Percentiles rank a stretch among this genome's conserved stretches.
phyloP scores from a whole-genome alignment of 2,113 vertebrate genomes.

The Centrocercus urophasianus region DNA sequence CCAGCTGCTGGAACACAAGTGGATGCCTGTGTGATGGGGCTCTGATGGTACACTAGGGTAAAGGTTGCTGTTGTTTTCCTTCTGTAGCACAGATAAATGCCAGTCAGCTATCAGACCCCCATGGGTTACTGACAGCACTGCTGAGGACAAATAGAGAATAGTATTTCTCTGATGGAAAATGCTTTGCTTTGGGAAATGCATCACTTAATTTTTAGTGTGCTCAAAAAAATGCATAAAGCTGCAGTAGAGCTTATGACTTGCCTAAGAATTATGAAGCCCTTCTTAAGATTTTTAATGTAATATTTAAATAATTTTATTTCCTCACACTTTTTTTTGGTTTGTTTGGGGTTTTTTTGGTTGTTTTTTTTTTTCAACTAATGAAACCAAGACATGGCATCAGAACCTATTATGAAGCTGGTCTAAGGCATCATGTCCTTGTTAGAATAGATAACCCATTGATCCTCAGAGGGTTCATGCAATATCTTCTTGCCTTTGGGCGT shows the following conservation, averaged over 20 bases:
- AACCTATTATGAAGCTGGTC: not conserved
- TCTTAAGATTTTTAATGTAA: not conserved
- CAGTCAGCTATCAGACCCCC: not conserved
- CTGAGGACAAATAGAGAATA: not conserved
- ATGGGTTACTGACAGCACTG: not conserved
- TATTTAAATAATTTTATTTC: not conserved
- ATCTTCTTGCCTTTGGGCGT: not conserved
- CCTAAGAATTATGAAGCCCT: not conserved
- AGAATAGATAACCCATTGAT: not conserved
- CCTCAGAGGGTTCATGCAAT: not conserved
- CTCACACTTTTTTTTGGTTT: not conserved
- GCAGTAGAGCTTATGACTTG: not conserved
- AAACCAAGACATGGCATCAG: not conserved
- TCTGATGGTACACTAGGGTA: not conserved
- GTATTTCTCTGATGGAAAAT: not conserved
- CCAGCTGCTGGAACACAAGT: not conserved
- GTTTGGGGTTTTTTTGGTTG: no score
- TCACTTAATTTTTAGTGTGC: not conserved
- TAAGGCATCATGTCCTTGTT: not conserved
- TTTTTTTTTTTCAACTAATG: not conserved
- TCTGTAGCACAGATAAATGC: not conserved
- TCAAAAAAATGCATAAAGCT: not conserved
- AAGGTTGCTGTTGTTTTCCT: not conserved
- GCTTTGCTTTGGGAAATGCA: not conserved
- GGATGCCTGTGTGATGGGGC: not conserved